These are phyloP conservation scores for Corvus cornix DNA, from an alignment of 2,113 vertebrate genomes.

Conservation along the genomic window DNA sequence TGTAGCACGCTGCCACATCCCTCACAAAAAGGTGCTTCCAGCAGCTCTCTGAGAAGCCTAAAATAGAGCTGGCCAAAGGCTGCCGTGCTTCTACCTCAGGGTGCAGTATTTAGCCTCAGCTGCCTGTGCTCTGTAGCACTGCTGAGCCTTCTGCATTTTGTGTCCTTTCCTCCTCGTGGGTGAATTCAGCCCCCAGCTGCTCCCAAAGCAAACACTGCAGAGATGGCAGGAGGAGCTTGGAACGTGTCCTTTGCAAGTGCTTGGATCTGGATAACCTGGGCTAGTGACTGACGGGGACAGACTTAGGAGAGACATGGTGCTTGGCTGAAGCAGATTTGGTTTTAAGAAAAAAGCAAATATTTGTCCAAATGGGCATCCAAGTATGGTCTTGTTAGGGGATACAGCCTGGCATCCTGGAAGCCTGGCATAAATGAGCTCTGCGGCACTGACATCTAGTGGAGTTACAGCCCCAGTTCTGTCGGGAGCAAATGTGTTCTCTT, in stretches of 20 bases:
- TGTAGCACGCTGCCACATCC: background rate
- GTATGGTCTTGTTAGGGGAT: background rate
- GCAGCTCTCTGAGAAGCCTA: background rate
- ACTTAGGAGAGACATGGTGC: background rate
- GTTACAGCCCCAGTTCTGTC: background rate
- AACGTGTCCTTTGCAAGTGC: fast-evolving
- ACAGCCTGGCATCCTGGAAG: background rate
- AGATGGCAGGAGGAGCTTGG: background rate
- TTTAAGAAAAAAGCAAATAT: background rate
- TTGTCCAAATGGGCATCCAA: background rate
- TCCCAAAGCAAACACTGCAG: background rate
- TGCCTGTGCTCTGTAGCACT: background rate
- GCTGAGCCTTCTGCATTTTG: background rate
- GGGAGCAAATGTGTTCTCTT: background rate
- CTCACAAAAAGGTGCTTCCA: background rate
- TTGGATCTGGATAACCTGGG: background rate
- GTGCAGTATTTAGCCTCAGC: background rate
- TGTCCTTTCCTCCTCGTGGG: background rate
- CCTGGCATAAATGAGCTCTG: background rate
- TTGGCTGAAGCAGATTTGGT: background rate
- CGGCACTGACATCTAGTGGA: slow-evolving; percentile 70
- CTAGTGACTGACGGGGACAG: background rate
- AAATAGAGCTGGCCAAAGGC: background rate
- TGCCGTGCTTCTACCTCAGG: background rate
- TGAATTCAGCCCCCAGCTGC: background rate